These are phyloP conservation scores for Triplophysa rosa DNA, from an alignment of 2,113 vertebrate species.

Conservation along the genomic window DNA sequence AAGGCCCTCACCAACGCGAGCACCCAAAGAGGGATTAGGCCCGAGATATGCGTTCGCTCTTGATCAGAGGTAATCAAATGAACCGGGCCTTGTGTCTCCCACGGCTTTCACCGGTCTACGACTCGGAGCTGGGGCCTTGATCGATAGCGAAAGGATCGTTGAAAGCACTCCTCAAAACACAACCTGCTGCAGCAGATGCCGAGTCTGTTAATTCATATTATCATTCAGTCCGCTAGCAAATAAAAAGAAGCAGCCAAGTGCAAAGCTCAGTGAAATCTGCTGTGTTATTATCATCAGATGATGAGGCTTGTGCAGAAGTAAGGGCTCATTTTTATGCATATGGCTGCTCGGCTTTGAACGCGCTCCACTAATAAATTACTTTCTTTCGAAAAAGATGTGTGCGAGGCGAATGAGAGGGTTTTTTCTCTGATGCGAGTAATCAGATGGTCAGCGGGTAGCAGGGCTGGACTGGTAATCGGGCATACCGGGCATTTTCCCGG, in stretches of 20 bases:
- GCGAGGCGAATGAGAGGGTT: not conserved
- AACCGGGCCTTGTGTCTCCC: slow-evolving; percentile 48
- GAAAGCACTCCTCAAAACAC: slow-evolving; percentile 52
- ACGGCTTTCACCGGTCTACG: slow-evolving; percentile 42
- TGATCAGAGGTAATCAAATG: slow-evolving; percentile 53
- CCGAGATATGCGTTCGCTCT: slow-evolving; percentile 34
- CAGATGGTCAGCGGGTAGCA: not conserved
- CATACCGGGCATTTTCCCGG: too few relatives aligned
- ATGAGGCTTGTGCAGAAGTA: slow-evolving; percentile 52
- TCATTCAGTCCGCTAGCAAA: slow-evolving; percentile 44
- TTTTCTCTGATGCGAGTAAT: not conserved
- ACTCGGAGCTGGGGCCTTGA: slow-evolving; percentile 61
- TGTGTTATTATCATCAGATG: slow-evolving; percentile 38
- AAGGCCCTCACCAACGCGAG: not conserved
- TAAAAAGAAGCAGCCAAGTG: slow-evolving; percentile 39
- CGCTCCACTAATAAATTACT: slow-evolving; percentile 6
- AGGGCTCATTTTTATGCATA: slow-evolving; percentile 11
- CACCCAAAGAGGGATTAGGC: not conserved
- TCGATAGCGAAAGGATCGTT: slow-evolving; percentile 62
- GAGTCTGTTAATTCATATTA: slow-evolving; percentile 57
- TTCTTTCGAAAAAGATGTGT: not conserved
- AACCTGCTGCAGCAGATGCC: slow-evolving; percentile 58
- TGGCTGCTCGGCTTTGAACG: not conserved
- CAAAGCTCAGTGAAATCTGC: slow-evolving; percentile 51
- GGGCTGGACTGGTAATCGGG: too few relatives aligned